Evolutionary conservation across 1,140 invertebrate species (phyloP).

Genomic region (Calephelis nemesis): DNA sequence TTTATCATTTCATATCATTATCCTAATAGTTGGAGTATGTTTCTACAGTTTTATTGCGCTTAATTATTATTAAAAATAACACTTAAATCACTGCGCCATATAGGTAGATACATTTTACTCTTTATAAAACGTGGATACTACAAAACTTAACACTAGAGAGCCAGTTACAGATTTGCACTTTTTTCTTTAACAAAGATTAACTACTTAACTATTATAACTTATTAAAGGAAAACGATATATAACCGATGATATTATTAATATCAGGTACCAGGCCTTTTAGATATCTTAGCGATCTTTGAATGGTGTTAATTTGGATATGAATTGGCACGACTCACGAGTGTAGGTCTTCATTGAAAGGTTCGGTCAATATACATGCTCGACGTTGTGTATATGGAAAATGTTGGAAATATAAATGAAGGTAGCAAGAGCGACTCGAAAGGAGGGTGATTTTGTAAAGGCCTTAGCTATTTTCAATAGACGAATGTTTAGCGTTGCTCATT

Average conservation of each 20-base stretch:
- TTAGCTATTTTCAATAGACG: conserved; percentile 64
- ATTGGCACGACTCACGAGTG: conserved; percentile 56
- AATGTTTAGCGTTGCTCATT: conserved; percentile 70
- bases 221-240: no score
- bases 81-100: no score
- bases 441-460: conserved; percentile 74
- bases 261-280: conserved; percentile 29
- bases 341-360: conserved; percentile 58
- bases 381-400: conserved; percentile 75
- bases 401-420: conserved; percentile 67
- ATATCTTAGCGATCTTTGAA: conserved; percentile 46
- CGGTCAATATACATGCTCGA: conserved; percentile 46
- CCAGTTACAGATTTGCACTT: no score
- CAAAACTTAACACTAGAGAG: no score
- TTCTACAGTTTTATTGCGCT: no score
- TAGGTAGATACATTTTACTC: no score
- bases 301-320: conserved; percentile 68
- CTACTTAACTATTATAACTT: no score
- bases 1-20: no score
- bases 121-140: no score
- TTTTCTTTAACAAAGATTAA: no score
- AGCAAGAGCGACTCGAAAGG: conserved; percentile 65
- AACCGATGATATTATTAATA: conserved; percentile 19
- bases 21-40: no score
- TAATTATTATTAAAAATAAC: no score